A percentile compares a stretch with the other conserved stretches of the same genome.
Evolutionary conservation across 1,140 invertebrate genomes (phyloP).

Genomic region (Hycleus phaleratus): DNA sequence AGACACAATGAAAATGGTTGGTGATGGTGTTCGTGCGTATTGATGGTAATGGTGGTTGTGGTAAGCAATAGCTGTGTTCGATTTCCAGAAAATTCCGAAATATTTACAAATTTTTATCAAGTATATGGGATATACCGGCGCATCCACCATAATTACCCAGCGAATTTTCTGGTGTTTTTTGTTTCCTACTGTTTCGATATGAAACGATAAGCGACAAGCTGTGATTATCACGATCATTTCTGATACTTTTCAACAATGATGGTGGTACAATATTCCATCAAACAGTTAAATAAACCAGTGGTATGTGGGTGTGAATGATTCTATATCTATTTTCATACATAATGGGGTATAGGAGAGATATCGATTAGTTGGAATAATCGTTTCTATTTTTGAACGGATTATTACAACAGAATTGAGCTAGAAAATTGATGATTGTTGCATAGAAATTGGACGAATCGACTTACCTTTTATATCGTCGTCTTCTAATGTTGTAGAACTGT

Average conservation of each 20-base stretch:
- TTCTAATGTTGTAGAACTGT: conserved; percentile 84
- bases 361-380: background rate
- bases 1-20: background rate
- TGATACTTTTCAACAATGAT: background rate
- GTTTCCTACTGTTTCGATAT: too few relatives aligned
- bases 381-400: background rate
- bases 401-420: background rate
- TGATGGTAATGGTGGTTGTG: too few relatives aligned
- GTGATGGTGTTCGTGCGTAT: background rate
- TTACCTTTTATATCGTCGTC: conserved; percentile 88
- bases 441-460: conserved; percentile 17
- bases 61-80: too few relatives aligned
- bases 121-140: too few relatives aligned
- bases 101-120: too few relatives aligned
- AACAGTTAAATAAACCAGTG: conserved; percentile 38
- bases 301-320: conserved; percentile 37
- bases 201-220: background rate
- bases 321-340: conserved; percentile 11
- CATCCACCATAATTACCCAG: too few relatives aligned
- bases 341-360: background rate
- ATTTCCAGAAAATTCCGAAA: too few relatives aligned
- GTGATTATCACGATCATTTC: background rate
- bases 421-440: background rate
- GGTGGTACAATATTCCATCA: conserved; percentile 5
- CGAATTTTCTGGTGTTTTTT: too few relatives aligned